Base-by-base conservation (phyloP, 2,888 invertebrate genomes). In the Stegana nigrithorax region DNA sequence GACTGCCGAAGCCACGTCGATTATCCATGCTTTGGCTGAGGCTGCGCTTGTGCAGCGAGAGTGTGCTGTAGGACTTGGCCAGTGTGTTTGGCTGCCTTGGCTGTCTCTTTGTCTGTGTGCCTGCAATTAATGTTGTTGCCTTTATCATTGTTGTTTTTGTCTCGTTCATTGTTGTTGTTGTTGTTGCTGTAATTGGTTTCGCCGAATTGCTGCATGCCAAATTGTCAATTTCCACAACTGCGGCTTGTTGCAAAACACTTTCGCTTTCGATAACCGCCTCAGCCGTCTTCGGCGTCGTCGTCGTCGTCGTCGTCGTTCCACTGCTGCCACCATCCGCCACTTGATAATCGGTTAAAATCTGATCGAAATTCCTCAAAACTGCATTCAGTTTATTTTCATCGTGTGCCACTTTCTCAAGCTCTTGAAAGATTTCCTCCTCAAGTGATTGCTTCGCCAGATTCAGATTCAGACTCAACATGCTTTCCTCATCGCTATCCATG, bases 61-160 rank as follows among this genome's bases (percentile, higher is more conserved):
- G 88, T 0, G 91, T 90, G 70, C 91, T 91, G 80, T 91, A 90
- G 1, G 91, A 90, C 81, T 91, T 91, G 73, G 90, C 89, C 70
- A 91, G 83, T 82, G 70, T 67, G 17, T 69, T 68, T 7, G 51
- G 7, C 12, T 32, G n/a, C 10, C 17, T 25, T 65, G 23, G 26
- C 26, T 50, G 59, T 66, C 69, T 45, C 67, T 59, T 50, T 76
- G 69, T 59, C 51, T 60, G n/a, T n/a, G n/a, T n/a, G n/a, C n/a
- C n/a, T n/a, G n/a, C n/a, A n/a, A n/a, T n/a, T n/a, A n/a, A n/a
- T 4, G 62, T 71, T 0, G 69, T 68, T 4, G 79, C 73, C 19
- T 73, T 63, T 12, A 65, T 59, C 59, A 57, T 29, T 19, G 14
- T 19, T 51, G 59, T 29, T 19, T 56, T 57, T 56, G 50, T 36